These are phyloP conservation scores for Ceryle rudis DNA, from an alignment of 2,797 vertebrate species.

Conservation along the genomic window DNA sequence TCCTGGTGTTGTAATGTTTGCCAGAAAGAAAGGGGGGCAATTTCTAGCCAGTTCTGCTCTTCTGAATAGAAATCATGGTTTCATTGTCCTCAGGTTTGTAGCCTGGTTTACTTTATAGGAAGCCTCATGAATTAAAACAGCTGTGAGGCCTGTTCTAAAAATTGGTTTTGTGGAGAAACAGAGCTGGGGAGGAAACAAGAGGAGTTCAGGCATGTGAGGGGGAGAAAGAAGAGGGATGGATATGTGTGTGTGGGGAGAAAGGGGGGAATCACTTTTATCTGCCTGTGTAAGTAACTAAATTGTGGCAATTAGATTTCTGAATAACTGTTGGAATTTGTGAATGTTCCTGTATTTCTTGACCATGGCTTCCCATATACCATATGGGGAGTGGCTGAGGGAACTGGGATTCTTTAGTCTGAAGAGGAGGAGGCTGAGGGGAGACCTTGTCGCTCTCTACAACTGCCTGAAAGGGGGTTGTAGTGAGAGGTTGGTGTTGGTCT, in stretches of 20 bases:
- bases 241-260: neutral
- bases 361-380: neutral
- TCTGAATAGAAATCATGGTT: conserved; percentile 48
- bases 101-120: conserved; percentile 50
- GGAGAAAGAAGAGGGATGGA: neutral
- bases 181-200: neutral
- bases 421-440: neutral
- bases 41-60: conserved; percentile 38
- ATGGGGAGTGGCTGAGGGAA: neutral
- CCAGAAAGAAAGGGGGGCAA: conserved; percentile 46
- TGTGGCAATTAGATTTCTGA: neutral
- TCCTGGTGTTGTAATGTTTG: neutral
- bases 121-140: conserved; percentile 53
- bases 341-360: neutral
- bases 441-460: neutral
- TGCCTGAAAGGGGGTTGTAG: too few relatives aligned
- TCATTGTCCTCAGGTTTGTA: conserved; percentile 54
- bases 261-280: neutral
- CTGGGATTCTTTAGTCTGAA: neutral
- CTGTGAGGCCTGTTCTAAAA: neutral
- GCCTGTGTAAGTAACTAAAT: neutral
- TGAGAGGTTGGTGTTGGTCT: too few relatives aligned
- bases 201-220: neutral
- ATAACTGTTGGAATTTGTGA: neutral
- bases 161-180: neutral